Conservation (phyloP, 2,797 vertebrate genomes). For the Falco rusticolus region DNA sequence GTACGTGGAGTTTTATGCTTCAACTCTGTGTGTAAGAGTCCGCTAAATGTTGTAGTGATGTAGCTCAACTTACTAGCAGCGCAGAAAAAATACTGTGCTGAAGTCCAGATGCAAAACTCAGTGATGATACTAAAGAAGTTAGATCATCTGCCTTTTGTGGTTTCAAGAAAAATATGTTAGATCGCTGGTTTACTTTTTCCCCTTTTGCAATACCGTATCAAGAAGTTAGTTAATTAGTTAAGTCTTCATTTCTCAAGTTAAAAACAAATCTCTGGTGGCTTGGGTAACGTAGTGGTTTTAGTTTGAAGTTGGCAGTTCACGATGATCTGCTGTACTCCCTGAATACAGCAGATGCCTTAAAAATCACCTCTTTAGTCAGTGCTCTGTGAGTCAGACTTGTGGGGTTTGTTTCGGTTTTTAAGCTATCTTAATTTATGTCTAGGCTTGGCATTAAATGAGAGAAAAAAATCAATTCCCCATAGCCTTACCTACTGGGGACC, state of each 20-base stretch:
- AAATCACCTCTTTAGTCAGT: background rate
- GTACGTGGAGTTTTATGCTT: background rate
- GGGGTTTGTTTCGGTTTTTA: background rate
- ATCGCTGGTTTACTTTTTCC: background rate
- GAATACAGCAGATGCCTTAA: background rate
- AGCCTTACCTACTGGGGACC: background rate
- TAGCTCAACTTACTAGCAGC: background rate
- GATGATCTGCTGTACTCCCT: background rate
- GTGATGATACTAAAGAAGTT: background rate
- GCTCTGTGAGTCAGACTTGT: background rate
- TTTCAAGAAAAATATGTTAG: background rate
- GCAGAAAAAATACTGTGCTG: background rate
- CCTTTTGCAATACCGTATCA: background rate
- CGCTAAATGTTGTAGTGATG: background rate
- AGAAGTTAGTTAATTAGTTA: background rate
- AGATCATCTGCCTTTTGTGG: background rate
- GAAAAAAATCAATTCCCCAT: slow-evolving; percentile 1
- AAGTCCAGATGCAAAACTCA: background rate
- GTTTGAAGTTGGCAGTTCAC: background rate
- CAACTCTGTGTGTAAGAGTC: background rate
- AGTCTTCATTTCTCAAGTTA: background rate
- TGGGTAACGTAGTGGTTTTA: background rate
- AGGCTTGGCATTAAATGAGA: slow-evolving; percentile 9
- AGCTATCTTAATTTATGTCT: background rate
- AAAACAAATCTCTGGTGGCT: background rate